Base-by-base conservation (phyloP, 2,113 vertebrate genomes). In the Neotragus pygmaeus region DNA sequence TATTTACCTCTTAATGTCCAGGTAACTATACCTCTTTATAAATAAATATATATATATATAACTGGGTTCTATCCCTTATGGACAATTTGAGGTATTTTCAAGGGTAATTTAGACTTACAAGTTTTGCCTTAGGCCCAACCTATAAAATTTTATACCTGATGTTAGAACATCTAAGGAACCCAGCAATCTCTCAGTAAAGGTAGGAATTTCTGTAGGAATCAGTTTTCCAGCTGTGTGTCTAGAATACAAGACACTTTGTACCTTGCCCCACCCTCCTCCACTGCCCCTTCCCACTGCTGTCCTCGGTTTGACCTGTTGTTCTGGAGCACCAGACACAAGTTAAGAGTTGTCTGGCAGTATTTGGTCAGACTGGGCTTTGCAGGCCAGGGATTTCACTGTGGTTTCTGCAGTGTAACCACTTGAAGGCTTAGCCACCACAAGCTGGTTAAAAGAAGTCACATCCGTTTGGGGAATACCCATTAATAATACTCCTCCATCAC, bases 21-120 rank as follows among this genome's bases (percentile, higher is more conserved):
- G 49, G 77, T 77, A 2, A 60, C 10, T 3, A 33, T 43, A 47
- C 21, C 25, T n/a, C 14, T 47, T 4, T 60, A 77, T 81, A 62
- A n/a, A 77, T 17, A 39, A 53, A 36, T 16, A 81, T 60, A 75
- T 75, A 62, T 73, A 55, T 80, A 28, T 8, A 55, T n/a, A 85
- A 45, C 19, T 10, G 23, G 15, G 7, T 92, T 90, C 60, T 94
- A 1, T 60, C 33, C 49, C 87, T 87, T 25, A 19, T 81, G 58
- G 75, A 57, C 73, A 12, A 5, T 87, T 43, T 58, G 36, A 84
- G 45, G 21, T 15, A 73, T 95, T 87, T 90, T 88, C 30, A 53
- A 77, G 78, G 81, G 25, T 83, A 66, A 70, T 82, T 62, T 57
- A 91, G n/a, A 64, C 70, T n/a, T 23, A 6, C 53, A 47, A 94